Base-by-base conservation (phyloP, 2,888 invertebrate genomes). In the Himalopsyche anomala region DNA sequence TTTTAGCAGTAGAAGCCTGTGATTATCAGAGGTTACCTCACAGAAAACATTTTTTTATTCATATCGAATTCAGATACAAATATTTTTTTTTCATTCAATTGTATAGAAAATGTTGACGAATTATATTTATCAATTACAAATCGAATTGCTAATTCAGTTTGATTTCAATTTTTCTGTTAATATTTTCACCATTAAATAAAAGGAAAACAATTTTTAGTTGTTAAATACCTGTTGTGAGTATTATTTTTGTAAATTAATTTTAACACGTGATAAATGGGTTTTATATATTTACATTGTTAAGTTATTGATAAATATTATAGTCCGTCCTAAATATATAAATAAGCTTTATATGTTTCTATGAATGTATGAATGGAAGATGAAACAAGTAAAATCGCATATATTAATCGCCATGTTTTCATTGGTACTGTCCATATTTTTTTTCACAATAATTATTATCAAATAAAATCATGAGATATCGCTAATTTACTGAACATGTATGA, bases 21-120 rank as follows among this genome's bases (percentile, higher is more conserved):
- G 38, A 74, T 38, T 74, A 36, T 74, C 74, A 74, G 74, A 74
- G 9, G 74, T 74, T 36, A 74, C 36, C 74, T 74, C 74, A 74
- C 74, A 74, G 15, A 69, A 8, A 69, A 36, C 28, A 74, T 74
- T 51, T 74, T 36, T 74, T 74, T 74, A 74, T 38, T 74, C 4
- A 38, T 36, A 74, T 5, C 36, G 74, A 74, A 74, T 38, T 74
- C 36, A 15, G 36, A 74, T 74, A 38, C 28, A 74, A 74, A 74
- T 12, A 74, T 5, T 19, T 19, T 19, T 19, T 9, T 19, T 19
- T 19, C 5, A 62, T 19, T 4, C 19, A 19, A 62, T 19, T 62
- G 4, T 62, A 55, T 12, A 55, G 6, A 55, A 12, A n/a, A 11
- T 11, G 55, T 5, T n/a, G 55, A n/a, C 55, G 55, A 55, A 55